Conservation (phyloP, 2,888 invertebrate species). For the Eubasilissa splendida region DNA sequence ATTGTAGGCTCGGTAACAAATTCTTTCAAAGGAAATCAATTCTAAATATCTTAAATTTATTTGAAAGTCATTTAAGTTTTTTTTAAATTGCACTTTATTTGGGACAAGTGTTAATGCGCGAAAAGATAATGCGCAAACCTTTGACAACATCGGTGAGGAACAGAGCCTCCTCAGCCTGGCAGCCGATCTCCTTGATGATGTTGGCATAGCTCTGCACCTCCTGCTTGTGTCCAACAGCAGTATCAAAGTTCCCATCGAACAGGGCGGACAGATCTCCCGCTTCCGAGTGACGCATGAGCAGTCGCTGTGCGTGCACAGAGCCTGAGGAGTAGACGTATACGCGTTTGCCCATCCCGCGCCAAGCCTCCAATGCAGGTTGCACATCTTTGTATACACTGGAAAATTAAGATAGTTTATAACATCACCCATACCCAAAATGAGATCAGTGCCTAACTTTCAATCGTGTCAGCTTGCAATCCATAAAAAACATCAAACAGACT, state of each 20-base stretch:
- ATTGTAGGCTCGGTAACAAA: too few relatives aligned
- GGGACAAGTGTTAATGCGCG: too few relatives aligned
- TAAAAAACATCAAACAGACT: too few relatives aligned
- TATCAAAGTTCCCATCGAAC: slow-evolving; percentile 90
- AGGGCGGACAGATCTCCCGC: slow-evolving; percentile 83
- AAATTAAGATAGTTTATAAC: slow-evolving; percentile 57
- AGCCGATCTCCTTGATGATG: slow-evolving; percentile 80
- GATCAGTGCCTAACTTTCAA: too few relatives aligned
- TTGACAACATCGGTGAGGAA: slow-evolving; percentile 90
- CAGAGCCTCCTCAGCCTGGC: slow-evolving; percentile 78
- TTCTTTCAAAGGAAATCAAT: too few relatives aligned
- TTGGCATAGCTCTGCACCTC: slow-evolving; percentile 84
- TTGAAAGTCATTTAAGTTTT: too few relatives aligned
- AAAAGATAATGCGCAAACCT: slow-evolving; percentile 72
- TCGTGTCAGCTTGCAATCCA: too few relatives aligned
- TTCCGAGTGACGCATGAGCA: slow-evolving; percentile 84
- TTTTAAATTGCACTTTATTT: too few relatives aligned
- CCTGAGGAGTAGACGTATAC: slow-evolving; percentile 95
- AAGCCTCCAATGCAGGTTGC: slow-evolving; percentile 78
- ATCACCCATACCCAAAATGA: too few relatives aligned
- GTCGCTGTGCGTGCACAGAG: slow-evolving; percentile 90
- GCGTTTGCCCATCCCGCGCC: slow-evolving; percentile 78
- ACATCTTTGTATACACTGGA: slow-evolving; percentile 92
- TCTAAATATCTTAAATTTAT: too few relatives aligned
- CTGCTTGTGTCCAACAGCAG: slow-evolving; percentile 86